Evolutionary conservation across 2,113 vertebrate genomes (phyloP).

Genomic region (Tragelaphus scriptus): DNA sequence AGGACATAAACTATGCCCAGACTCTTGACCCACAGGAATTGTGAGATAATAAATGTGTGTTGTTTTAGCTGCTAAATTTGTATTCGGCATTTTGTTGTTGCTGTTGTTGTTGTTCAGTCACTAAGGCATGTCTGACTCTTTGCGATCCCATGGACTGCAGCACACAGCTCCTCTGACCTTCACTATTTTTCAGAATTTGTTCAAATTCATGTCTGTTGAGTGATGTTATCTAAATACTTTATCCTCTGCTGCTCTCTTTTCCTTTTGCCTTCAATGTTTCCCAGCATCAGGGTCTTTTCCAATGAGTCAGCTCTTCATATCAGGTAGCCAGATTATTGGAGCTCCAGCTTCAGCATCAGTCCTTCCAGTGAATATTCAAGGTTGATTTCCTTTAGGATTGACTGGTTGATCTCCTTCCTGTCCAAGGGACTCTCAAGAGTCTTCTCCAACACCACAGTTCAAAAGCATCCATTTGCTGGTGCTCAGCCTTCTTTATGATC

Average conservation of each 20-base stretch:
- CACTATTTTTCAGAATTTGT: neutral
- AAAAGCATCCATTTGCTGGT: neutral
- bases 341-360: neutral
- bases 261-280: neutral
- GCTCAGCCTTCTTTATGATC: neutral
- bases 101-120: neutral
- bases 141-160: fast-evolving
- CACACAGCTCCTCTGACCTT: neutral
- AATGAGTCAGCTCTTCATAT: neutral
- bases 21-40: neutral
- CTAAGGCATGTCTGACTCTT: neutral
- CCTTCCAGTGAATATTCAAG: neutral
- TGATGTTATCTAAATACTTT: neutral
- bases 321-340: neutral
- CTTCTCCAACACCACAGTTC: neutral
- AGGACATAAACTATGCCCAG: neutral
- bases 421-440: neutral
- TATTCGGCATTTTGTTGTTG: neutral
- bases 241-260: neutral
- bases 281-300: neutral
- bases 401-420: neutral
- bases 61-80: neutral
- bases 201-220: neutral
- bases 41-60: neutral
- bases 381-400: neutral